Evolutionary conservation across 2,797 vertebrate species (phyloP).

Genomic region (Cuculus canorus): DNA sequence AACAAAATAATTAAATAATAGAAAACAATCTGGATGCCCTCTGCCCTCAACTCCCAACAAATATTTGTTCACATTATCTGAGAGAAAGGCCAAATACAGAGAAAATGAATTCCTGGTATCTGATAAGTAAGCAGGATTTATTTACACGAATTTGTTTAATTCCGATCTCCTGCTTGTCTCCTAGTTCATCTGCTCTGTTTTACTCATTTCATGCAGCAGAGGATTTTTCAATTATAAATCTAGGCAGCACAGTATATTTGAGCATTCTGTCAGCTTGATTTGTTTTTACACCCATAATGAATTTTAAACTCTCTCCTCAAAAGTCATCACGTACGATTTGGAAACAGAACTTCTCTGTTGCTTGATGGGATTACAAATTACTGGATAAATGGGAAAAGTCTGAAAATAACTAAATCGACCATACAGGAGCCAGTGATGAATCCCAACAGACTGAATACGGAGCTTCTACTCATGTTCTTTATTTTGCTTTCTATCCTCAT

Average conservation of each 20-base stretch:
- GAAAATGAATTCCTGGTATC: constrained; percentile 28
- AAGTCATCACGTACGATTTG: not conserved
- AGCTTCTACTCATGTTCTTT: not conserved
- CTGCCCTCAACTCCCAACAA: not conserved
- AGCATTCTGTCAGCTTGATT: constrained; percentile 62
- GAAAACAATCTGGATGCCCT: not conserved
- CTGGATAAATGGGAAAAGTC: not conserved
- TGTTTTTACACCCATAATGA: constrained; percentile 55
- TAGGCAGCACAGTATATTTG: constrained; percentile 43
- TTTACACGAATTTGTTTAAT: constrained; percentile 66
- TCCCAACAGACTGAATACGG: not conserved
- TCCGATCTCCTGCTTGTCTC: constrained; percentile 44
- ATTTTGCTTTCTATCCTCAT: not conserved
- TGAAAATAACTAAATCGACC: not conserved
- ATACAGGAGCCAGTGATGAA: not conserved
- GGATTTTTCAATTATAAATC: constrained; percentile 68
- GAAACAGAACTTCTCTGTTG: not conserved
- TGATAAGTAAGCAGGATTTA: constrained; percentile 49
- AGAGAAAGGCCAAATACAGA: constrained; percentile 15
- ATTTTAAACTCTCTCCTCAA: constrained; percentile 56
- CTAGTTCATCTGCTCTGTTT: constrained; percentile 56
- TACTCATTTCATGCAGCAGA: constrained; percentile 67
- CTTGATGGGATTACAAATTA: not conserved
- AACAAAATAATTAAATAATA: not conserved
- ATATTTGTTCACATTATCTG: constrained; percentile 42